A percentile compares a stretch with the other conserved stretches of the same genome.
These are phyloP conservation scores for Sussaba pulchella DNA, from an alignment of 2,888 invertebrate genomes.

Conservation along the genomic window DNA sequence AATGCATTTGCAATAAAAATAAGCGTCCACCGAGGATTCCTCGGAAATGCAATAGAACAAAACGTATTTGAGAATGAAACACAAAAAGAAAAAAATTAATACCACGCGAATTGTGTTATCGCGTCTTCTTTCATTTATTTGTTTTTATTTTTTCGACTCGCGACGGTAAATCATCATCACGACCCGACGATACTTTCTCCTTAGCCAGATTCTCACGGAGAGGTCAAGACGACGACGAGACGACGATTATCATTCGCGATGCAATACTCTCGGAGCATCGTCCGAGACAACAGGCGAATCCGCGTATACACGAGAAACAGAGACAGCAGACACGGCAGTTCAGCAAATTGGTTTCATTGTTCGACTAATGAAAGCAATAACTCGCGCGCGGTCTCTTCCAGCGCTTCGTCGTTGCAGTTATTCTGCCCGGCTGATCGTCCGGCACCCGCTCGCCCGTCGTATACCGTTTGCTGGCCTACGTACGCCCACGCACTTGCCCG, in stretches of 20 bases:
- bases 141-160: not conserved
- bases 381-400: slow-evolving; percentile 65
- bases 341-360: slow-evolving; percentile 80
- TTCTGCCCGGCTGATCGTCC: not conserved
- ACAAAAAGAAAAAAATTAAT: too few relatives aligned
- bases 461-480: slow-evolving; percentile 30
- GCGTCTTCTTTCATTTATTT: too few relatives aligned
- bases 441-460: slow-evolving; percentile 22
- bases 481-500: slow-evolving; percentile 60
- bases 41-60: not conserved
- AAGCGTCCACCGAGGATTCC: not conserved
- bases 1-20: slow-evolving; percentile 1
- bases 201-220: slow-evolving; percentile 15
- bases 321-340: slow-evolving; percentile 60
- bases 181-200: slow-evolving; percentile 54
- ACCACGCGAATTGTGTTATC: not conserved
- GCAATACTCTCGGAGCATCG: slow-evolving; percentile 49
- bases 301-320: slow-evolving; percentile 22
- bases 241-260: slow-evolving; percentile 54
- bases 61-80: not conserved
- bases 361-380: slow-evolving; percentile 79
- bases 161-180: slow-evolving; percentile 30
- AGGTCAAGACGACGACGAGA: slow-evolving; percentile 11
- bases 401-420: slow-evolving; percentile 29
- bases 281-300: slow-evolving; percentile 44